Evolutionary conservation across 2,888 invertebrate species (phyloP).

Genomic region (Gastrophysa polygoni): DNA sequence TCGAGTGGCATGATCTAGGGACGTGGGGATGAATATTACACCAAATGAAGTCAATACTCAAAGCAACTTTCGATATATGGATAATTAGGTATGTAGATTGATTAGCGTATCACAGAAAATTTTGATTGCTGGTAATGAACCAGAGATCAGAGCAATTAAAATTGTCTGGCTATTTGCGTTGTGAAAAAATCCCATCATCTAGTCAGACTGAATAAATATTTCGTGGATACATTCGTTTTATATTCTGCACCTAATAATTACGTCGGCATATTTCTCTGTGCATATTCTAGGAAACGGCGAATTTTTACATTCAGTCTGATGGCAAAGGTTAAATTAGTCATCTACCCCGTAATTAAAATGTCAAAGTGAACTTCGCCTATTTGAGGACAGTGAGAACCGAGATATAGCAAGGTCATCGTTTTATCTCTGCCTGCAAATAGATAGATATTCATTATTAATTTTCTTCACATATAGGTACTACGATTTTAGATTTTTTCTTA

Average conservation of each 20-base stretch:
- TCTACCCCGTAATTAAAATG: conserved; percentile 11
- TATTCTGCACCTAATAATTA: conserved; percentile 5
- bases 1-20: too few relatives aligned
- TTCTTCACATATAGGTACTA: too few relatives aligned
- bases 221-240: not conserved
- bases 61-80: too few relatives aligned
- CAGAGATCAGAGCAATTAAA: too few relatives aligned
- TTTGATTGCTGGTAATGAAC: too few relatives aligned
- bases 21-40: too few relatives aligned
- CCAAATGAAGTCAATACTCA: too few relatives aligned
- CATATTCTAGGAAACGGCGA: conserved; percentile 8
- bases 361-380: conserved; percentile 11
- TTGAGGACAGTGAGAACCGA: not conserved
- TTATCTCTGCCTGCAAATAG: not conserved
- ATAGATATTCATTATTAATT: too few relatives aligned
- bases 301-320: conserved; percentile 10
- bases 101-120: too few relatives aligned
- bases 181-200: not conserved
- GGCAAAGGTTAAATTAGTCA: conserved; percentile 16
- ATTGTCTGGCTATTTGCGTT: not conserved
- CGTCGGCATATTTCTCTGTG: conserved; percentile 10
- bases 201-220: not conserved
- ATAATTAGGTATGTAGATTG: too few relatives aligned
- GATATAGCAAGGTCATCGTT: not conserved
- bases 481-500: too few relatives aligned